Base-by-base conservation (phyloP, 2,113 vertebrate genomes). In the Sylvietta virens region DNA sequence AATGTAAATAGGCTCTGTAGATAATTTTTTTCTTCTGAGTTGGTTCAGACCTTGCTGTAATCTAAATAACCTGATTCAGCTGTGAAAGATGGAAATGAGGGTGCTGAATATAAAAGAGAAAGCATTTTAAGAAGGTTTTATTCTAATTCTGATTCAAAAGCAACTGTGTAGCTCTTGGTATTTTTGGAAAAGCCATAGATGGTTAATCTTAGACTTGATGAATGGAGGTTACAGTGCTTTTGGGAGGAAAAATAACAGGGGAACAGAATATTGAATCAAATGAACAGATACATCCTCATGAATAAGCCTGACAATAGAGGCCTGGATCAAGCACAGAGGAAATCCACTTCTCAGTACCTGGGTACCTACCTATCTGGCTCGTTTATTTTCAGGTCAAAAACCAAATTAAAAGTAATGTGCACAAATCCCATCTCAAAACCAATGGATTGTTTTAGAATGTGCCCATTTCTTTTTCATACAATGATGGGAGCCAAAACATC, bases 1-100 rank as follows among this genome's bases (percentile, higher is more conserved):
- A 97, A 96, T 93, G 73, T 95, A 97, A 97, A 96, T 94, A 96
- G 69, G 80, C 42, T 95, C 69, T 81, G 72, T 66, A 94, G 94
- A 94, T 74, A 95, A 84, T 90, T 96, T 93, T 81, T 69, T 93
- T 85, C 88, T 89, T 89, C 76, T 83, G 50, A 81, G 57, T 88
- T 73, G 47, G 33, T 94, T 96, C 91, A 95, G 77, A 92, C 92
- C 71, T 95, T 61, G 54, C 65, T 96, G 92, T 80, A 97, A 96
- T 94, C 62, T 90, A 95, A 97, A 96, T 94, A 95, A 95, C 65
- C 76, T 9, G 65, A 96, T 88, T 95, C 95, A 92, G 54, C 64
- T 94, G 45, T 64, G 95, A 95, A 86, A 67, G 91, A 90, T 97
- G 87, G 95, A 97, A 95, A 95, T 86, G 39, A 81, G 74, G 62